phyloP scores from a whole-genome alignment of 2,888 invertebrate species.

The Furcula furcula region DNA sequence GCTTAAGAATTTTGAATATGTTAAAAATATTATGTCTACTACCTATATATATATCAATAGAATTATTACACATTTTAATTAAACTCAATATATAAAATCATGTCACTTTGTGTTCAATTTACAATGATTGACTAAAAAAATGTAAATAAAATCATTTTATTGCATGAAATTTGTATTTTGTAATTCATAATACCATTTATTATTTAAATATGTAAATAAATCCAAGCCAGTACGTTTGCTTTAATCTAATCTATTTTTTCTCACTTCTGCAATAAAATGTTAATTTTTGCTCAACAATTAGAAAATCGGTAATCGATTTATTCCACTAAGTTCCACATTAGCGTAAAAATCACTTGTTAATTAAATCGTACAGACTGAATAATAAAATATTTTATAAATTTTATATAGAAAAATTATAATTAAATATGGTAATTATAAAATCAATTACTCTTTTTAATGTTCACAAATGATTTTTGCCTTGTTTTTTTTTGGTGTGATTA shows the following conservation, averaged over 20 bases:
- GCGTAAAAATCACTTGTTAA: constrained; percentile 21
- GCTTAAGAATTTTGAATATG: too few relatives aligned
- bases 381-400: constrained; percentile 39
- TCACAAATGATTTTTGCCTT: too few relatives aligned
- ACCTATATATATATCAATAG: too few relatives aligned
- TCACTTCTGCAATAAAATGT: too few relatives aligned
- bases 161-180: neutral
- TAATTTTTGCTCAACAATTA: constrained; percentile 31
- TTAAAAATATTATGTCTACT: too few relatives aligned
- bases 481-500: too few relatives aligned
- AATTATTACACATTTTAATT: too few relatives aligned
- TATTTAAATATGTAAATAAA: neutral
- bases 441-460: too few relatives aligned
- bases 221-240: constrained; percentile 9
- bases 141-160: neutral
- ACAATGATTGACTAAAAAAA: too few relatives aligned
- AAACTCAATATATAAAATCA: too few relatives aligned
- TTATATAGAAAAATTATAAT: constrained; percentile 21
- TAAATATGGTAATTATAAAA: too few relatives aligned
- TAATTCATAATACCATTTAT: neutral
- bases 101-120: too few relatives aligned
- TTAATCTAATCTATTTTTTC: constrained; percentile 10
- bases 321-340: constrained; percentile 32
- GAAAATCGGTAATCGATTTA: constrained; percentile 20
- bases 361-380: constrained; percentile 37